Conservation (phyloP, 2,113 vertebrate species). For the Gasterosteus aculeatus region DNA sequence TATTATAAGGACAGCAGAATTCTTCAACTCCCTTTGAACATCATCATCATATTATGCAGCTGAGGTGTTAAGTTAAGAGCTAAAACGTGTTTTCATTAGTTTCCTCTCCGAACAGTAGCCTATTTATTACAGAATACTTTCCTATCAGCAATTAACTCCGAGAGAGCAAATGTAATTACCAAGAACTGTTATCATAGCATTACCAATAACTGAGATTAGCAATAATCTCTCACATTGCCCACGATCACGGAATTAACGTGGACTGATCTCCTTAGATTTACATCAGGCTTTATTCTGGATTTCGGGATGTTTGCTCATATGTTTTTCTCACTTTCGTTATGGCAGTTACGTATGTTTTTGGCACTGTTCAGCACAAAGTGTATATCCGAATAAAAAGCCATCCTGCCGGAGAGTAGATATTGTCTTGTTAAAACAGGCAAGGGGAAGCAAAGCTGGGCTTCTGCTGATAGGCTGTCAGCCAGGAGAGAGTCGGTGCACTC, state of each 20-base stretch:
- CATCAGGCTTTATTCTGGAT: conserved; percentile 40
- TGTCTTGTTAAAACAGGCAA: conserved; percentile 66
- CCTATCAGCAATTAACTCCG: conserved; percentile 68
- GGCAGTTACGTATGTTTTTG: conserved; percentile 41
- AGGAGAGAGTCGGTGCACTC: conserved; percentile 44
- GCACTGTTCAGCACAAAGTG: conserved; percentile 34
- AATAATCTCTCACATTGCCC: conserved; percentile 51
- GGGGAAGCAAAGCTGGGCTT: conserved; percentile 54
- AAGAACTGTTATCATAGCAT: conserved; percentile 59
- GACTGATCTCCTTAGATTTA: conserved; percentile 42
- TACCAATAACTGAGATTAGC: conserved; percentile 66
- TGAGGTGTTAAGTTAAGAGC: conserved; percentile 27
- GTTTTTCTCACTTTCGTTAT: conserved; percentile 27
- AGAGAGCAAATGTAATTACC: conserved; percentile 68
- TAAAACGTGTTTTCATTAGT: conserved; percentile 28
- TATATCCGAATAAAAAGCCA: conserved; percentile 34
- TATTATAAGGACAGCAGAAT: conserved; percentile 25
- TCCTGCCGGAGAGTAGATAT: conserved; percentile 50
- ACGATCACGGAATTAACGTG: conserved; percentile 42
- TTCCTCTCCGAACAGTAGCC: conserved; percentile 23
- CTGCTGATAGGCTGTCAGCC: conserved; percentile 67
- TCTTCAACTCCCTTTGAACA: conserved; percentile 12
- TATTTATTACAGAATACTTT: conserved; percentile 51
- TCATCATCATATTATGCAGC: conserved; percentile 5
- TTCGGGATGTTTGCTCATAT: conserved; percentile 23